phyloP scores from a whole-genome alignment of 2,888 invertebrate genomes.

The Xanthorhoe designata region DNA sequence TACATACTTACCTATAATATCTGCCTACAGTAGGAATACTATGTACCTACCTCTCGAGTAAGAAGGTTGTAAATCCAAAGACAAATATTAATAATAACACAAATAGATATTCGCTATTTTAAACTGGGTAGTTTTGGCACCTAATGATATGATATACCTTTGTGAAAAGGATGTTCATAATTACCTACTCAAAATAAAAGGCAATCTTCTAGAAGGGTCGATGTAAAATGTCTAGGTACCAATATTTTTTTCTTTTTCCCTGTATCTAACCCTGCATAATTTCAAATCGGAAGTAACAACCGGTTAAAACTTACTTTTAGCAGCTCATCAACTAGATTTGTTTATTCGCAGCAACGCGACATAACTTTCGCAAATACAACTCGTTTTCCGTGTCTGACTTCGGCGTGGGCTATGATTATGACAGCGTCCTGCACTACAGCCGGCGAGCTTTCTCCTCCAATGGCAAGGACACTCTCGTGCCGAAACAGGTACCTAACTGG shows the following conservation, averaged over 20 bases:
- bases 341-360: slow-evolving; percentile 69
- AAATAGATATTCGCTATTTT: too few relatives aligned
- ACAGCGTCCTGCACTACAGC: slow-evolving; percentile 91
- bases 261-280: not conserved
- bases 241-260: not conserved
- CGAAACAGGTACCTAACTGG: slow-evolving; percentile 73
- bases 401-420: slow-evolving; percentile 89
- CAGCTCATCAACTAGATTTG: slow-evolving; percentile 42
- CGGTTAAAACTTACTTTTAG: slow-evolving; percentile 38
- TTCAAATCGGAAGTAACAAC: not conserved
- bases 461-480: slow-evolving; percentile 88
- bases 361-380: slow-evolving; percentile 88
- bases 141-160: too few relatives aligned
- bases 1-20: too few relatives aligned
- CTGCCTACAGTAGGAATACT: too few relatives aligned
- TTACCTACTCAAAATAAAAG: too few relatives aligned
- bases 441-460: slow-evolving; percentile 89
- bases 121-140: too few relatives aligned
- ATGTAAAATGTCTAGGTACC: not conserved
- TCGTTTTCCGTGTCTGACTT: slow-evolving; percentile 87
- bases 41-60: too few relatives aligned
- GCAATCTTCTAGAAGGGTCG: not conserved
- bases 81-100: too few relatives aligned
- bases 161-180: too few relatives aligned
- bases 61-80: too few relatives aligned